phyloP scores from a whole-genome alignment of 1,140 invertebrate genomes.

The Neotoxoptera formosana region DNA sequence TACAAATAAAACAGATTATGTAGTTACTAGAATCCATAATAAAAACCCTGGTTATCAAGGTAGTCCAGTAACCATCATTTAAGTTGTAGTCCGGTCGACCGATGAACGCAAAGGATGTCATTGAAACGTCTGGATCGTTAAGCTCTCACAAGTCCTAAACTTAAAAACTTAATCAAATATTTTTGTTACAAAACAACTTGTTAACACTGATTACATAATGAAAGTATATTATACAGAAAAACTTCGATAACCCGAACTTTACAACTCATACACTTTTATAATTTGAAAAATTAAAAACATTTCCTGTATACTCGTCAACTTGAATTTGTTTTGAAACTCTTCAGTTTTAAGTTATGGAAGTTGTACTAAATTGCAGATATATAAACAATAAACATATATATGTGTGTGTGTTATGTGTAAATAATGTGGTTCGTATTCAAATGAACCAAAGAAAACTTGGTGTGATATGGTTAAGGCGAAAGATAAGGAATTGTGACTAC shows the following conservation, averaged over 20 bases:
- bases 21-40: too few relatives aligned
- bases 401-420: not conserved
- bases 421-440: constrained; percentile 2
- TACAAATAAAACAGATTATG: not conserved
- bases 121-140: not conserved
- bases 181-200: not conserved
- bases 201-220: not conserved
- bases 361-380: not conserved
- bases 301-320: not conserved
- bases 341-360: not conserved
- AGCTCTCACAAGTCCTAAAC: not conserved
- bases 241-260: not conserved
- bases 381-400: not conserved
- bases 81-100: not conserved
- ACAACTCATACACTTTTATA: not conserved
- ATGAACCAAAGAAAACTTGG: constrained; percentile 1
- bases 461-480: not conserved
- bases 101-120: not conserved
- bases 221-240: constrained; percentile 7
- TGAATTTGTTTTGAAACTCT: not conserved
- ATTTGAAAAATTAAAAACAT: constrained; percentile 2
- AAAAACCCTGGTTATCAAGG: not conserved
- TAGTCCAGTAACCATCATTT: not conserved
- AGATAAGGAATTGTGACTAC: not conserved
- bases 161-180: not conserved